Conservation (phyloP, 2,797 vertebrate genomes). For the Gymnoscopelus microlampas region DNA sequence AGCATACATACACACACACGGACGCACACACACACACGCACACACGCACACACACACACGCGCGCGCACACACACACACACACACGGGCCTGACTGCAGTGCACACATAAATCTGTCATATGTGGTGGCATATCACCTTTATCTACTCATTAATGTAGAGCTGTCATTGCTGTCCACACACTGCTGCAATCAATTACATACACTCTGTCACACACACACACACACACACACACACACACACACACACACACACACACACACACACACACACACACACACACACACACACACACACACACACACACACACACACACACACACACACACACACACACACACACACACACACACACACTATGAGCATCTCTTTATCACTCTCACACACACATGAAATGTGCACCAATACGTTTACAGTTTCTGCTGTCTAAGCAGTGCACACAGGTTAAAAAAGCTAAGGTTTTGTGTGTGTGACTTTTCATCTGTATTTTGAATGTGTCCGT, state of each 20-base stretch:
- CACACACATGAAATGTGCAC: slow-evolving; percentile 7
- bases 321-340: not conserved
- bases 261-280: not conserved
- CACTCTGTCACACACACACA: slow-evolving; percentile 8
- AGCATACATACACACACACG: too few species aligned
- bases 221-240: slow-evolving; percentile 14
- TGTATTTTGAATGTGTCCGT: slow-evolving; percentile 35
- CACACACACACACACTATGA: not conserved
- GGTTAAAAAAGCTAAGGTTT: not conserved
- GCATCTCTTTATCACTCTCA: not conserved
- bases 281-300: not conserved
- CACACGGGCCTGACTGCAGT: not conserved
- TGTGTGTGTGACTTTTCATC: slow-evolving; percentile 21
- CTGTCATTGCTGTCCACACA: too few species aligned
- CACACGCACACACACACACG: not conserved
- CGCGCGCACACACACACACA: not conserved
- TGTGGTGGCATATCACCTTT: too few species aligned
- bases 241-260: not conserved
- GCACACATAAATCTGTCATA: too few species aligned
- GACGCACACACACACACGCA: not conserved
- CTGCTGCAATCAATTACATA: not conserved
- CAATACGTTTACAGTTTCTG: too few species aligned
- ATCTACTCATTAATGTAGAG: too few species aligned
- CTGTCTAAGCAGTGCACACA: too few species aligned
- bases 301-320: not conserved